Evolutionary conservation across 2,888 invertebrate species (phyloP).

Genomic region (Apodemia zela): DNA sequence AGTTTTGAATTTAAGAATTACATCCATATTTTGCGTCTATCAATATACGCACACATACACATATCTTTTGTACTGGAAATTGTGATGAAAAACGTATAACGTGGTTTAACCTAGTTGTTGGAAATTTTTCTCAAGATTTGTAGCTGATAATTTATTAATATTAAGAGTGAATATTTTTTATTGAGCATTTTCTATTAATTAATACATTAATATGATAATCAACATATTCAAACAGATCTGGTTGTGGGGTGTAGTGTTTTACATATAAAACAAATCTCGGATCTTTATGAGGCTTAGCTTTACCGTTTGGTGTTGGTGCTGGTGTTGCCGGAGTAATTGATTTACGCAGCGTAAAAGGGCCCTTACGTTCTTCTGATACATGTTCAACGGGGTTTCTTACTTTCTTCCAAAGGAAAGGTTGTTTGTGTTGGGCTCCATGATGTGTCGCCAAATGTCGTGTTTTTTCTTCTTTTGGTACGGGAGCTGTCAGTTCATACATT

Average conservation of each 20-base stretch:
- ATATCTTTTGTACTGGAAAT: no score
- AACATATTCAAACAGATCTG: constrained; percentile 64
- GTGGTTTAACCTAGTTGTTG: no score
- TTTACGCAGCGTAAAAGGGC: constrained; percentile 51
- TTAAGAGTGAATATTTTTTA: no score
- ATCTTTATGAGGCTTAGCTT: constrained; percentile 42
- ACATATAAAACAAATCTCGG: constrained; percentile 66
- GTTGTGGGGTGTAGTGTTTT: constrained; percentile 63
- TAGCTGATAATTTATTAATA: no score
- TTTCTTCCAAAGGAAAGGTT: constrained; percentile 67
- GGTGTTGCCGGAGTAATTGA: constrained; percentile 37
- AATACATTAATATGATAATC: constrained; percentile 64
- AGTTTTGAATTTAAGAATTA: no score
- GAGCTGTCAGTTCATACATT: constrained; percentile 67
- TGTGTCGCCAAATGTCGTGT: constrained; percentile 50
- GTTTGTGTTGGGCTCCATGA: constrained; percentile 55
- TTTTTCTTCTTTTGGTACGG: constrained; percentile 37
- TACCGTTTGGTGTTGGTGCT: constrained; percentile 42
- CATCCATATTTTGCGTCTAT: no score
- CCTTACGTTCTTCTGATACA: constrained; percentile 42
- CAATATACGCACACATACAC: no score
- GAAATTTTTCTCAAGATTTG: no score
- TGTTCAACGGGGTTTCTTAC: constrained; percentile 37
- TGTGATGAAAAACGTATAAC: no score
- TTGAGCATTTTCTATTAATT: constrained; percentile 45